Conservation (phyloP, 2,888 invertebrate species). For the Euplagia quadripunctaria region DNA sequence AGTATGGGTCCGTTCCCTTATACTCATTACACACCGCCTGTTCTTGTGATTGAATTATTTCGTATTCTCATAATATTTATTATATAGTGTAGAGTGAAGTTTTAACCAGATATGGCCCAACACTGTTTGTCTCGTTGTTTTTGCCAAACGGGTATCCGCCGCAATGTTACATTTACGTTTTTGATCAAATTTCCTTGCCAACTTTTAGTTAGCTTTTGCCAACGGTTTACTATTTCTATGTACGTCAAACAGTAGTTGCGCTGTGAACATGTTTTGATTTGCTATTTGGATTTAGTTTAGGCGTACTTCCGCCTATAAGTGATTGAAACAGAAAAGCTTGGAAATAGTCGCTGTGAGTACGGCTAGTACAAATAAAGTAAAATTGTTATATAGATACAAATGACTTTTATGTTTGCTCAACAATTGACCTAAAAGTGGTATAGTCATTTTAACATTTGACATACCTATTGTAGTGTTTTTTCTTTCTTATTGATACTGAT, state of each 20-base stretch:
- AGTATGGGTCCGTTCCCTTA: too few relatives aligned
- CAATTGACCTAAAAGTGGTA: too few relatives aligned
- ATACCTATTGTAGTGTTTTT: too few relatives aligned
- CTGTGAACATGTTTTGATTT: slow-evolving; percentile 16
- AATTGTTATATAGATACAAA: too few relatives aligned
- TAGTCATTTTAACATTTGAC: too few relatives aligned
- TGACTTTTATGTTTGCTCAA: too few relatives aligned
- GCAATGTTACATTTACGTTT: slow-evolving; percentile 52
- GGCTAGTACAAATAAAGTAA: too few relatives aligned
- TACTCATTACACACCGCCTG: too few relatives aligned
- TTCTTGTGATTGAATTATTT: neutral
- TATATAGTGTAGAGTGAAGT: slow-evolving; percentile 25
- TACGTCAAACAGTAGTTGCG: slow-evolving; percentile 42
- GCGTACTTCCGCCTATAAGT: neutral
- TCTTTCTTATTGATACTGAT: too few relatives aligned
- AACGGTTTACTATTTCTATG: slow-evolving; percentile 35
- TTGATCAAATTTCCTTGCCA: slow-evolving; percentile 56
- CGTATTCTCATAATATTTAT: slow-evolving; percentile 7
- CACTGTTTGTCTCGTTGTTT: slow-evolving; percentile 57
- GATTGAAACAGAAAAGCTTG: neutral
- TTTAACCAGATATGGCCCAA: slow-evolving; percentile 31
- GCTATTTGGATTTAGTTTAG: slow-evolving; percentile 1
- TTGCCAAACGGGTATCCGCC: slow-evolving; percentile 60
- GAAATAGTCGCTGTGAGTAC: too few relatives aligned
- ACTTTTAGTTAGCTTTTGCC: slow-evolving; percentile 43